Conservation (phyloP, 2,797 vertebrate genomes). For the Oophaga sylvatica region DNA sequence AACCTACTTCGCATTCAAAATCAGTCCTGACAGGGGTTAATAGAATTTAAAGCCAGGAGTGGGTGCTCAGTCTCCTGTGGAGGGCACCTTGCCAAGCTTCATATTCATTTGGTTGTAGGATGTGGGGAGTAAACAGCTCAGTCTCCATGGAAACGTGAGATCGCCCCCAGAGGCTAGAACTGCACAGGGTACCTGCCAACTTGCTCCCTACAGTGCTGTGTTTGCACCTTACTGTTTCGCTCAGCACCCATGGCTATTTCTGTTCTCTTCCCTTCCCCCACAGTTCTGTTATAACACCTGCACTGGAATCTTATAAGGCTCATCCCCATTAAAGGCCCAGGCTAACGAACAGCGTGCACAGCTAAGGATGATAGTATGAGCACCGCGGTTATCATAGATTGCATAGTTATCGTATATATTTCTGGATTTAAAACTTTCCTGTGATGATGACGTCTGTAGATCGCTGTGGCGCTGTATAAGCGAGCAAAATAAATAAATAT, state of each 20-base stretch:
- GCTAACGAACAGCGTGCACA: background rate
- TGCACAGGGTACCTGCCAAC: constrained; percentile 30
- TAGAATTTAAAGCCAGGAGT: constrained; percentile 1
- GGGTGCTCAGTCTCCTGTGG: constrained; percentile 40
- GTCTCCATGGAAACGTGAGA: constrained; percentile 52
- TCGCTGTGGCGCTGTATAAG: too few species aligned
- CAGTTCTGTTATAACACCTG: background rate
- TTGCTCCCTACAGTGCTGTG: constrained; percentile 32
- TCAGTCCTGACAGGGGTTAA: constrained; percentile 39
- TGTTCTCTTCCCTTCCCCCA: constrained; percentile 1
- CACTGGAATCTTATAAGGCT: background rate
- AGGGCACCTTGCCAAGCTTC: constrained; percentile 52
- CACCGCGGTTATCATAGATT: background rate
- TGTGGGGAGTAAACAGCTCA: constrained; percentile 46
- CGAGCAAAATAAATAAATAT: too few species aligned
- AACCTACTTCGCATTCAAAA: background rate
- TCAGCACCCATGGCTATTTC: constrained; percentile 23
- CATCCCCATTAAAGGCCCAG: background rate
- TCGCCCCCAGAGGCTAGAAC: constrained; percentile 36
- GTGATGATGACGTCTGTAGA: too few species aligned
- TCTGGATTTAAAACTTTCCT: too few species aligned
- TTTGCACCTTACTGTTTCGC: constrained; percentile 31
- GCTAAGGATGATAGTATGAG: background rate
- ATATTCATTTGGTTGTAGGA: constrained; percentile 51
- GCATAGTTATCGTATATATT: too few species aligned